Evolutionary conservation across 1,140 invertebrate genomes (phyloP), one percentile per base, ranked within the genome.

Genomic region (Hyles euphorbiae): DNA sequence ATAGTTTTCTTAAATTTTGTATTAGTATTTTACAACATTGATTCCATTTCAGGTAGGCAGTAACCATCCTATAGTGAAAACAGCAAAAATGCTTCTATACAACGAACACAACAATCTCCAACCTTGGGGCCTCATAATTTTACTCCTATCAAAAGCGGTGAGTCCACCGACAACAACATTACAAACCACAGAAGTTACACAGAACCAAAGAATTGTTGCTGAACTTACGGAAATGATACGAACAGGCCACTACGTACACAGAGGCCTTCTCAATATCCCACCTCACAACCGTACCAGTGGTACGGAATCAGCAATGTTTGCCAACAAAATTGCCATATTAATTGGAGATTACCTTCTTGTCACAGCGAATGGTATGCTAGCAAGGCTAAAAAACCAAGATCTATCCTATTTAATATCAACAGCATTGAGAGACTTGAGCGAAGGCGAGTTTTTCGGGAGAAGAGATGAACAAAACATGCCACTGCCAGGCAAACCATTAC

Each of bases 201-300:
- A 94, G 61, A 93, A 94, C 68, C 97, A 98, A 89, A 89, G 95
- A 74, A 93, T 93, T 67, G 88, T 98, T 40, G 96, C 97, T 0
- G 95, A 98, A 91, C 92, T 98, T 5, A 95, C 95, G 3, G 97
- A 99, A 91, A 98, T 99, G 96, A 98, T 98, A 65, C 93, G 97
- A 67, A 98, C 96, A 43, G 96, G 96, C 58, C 95, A 97, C 83
- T 91, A 98, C 44, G 93, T 98, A 22, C 97, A 99, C 80, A 95
- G 96, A 90, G 95, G 95, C 65, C 90, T 97, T 22, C 91, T 96
- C 3, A 96, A 97, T 80, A 91, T 96, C 63, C 74, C 81, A 3
- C 12, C 68, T 5, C 90, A 92, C 65, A 75, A 90, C 44, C 76
- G 86, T 55, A 84, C 91, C 7, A 88, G 92, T 58, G 93, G 94